Percentiles rank a stretch among this genome's conserved stretches.
Conservation (phyloP, 2,888 invertebrate species). For the Penaeus monodon region DNA sequence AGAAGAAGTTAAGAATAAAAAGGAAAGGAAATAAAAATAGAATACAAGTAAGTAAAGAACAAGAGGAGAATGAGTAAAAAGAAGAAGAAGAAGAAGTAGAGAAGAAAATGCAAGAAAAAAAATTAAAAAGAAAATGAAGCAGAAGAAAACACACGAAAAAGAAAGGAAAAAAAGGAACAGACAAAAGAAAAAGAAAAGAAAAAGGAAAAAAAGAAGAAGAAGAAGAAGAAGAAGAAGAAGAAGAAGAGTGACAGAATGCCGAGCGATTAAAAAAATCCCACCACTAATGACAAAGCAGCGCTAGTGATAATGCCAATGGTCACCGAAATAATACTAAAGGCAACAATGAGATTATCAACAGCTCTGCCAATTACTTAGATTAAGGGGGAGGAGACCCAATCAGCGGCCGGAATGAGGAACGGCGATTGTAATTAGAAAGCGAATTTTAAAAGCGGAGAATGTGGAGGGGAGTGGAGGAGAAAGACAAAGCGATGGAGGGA, state of each 20-base stretch:
- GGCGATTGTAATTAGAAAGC: too few relatives aligned
- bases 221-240: background rate
- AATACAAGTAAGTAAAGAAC: background rate
- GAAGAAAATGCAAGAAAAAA: background rate
- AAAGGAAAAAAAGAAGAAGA: background rate
- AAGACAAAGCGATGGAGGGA: background rate
- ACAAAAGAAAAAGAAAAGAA: background rate
- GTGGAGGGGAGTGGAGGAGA: background rate
- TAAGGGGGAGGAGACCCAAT: too few relatives aligned
- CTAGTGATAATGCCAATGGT: too few relatives aligned
- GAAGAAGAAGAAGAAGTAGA: too few relatives aligned
- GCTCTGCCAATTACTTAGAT: too few relatives aligned
- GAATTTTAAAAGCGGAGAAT: too few relatives aligned
- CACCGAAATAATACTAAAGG: too few relatives aligned
- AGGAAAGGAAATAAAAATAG: background rate
- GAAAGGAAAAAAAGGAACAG: background rate
- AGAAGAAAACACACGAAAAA: background rate
- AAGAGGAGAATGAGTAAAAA: background rate
- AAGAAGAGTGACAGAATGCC: too few relatives aligned
- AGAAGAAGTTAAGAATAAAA: background rate
- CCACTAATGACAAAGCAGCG: too few relatives aligned
- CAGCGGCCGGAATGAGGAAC: too few relatives aligned
- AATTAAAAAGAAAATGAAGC: background rate
- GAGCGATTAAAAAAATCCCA: too few relatives aligned
- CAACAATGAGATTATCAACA: too few relatives aligned